Evolutionary conservation across 2,113 vertebrate species (phyloP).

Genomic region (Myodes glareolus): DNA sequence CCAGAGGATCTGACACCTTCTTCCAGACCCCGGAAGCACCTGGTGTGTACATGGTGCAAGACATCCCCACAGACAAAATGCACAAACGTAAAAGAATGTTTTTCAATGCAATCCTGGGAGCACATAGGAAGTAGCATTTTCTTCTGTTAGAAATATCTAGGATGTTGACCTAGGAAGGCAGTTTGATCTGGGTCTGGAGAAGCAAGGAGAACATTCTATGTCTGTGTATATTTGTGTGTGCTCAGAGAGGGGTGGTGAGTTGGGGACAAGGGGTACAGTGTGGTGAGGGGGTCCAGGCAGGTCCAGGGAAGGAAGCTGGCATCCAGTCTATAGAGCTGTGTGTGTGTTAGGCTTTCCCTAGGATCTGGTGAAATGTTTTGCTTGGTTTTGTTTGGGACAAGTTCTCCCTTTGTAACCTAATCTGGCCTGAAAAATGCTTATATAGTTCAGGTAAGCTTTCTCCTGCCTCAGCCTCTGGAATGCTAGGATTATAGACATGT

Average conservation of each 20-base stretch:
- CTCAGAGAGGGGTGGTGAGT: neutral
- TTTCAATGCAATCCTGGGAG: neutral
- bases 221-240: neutral
- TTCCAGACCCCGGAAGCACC: neutral
- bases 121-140: neutral
- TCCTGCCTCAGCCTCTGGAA: neutral
- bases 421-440: neutral
- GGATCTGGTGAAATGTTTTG: neutral
- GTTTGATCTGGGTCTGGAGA: neutral
- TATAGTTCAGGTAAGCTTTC: neutral
- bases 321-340: neutral
- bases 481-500: neutral
- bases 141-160: slow-evolving; percentile 39
- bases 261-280: neutral
- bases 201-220: neutral
- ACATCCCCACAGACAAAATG: neutral
- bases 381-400: neutral
- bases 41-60: neutral
- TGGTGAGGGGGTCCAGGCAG: neutral
- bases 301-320: neutral
- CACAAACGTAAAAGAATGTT: neutral
- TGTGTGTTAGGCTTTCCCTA: neutral
- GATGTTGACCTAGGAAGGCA: neutral
- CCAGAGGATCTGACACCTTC: neutral
- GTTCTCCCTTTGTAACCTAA: neutral